Evolutionary conservation across 2,888 invertebrate genomes (phyloP).

Genomic region (Latheticus oryzae): DNA sequence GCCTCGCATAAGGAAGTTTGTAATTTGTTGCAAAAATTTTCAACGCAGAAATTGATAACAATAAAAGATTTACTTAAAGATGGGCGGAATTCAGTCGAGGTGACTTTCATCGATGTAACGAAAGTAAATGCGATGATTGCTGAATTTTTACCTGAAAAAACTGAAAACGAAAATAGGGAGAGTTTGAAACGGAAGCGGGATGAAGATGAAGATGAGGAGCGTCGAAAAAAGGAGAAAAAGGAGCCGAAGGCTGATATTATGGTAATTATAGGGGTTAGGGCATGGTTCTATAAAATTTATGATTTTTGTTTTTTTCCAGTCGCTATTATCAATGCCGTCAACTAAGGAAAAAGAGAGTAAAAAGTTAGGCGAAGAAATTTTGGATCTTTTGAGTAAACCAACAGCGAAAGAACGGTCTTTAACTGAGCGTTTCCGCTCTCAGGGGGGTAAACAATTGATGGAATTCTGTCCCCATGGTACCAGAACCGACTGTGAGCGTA

Average conservation of each 20-base stretch:
- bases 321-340: slow-evolving; percentile 89
- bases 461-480: slow-evolving; percentile 98
- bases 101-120: slow-evolving; percentile 70
- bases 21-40: slow-evolving; percentile 81
- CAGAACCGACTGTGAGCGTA: slow-evolving; percentile 83
- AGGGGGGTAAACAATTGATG: slow-evolving; percentile 92
- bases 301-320: slow-evolving; percentile 68
- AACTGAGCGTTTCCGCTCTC: slow-evolving; percentile 96
- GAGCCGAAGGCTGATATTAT: slow-evolving; percentile 74
- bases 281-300: too few relatives aligned
- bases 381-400: slow-evolving; percentile 92
- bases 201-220: slow-evolving; percentile 69
- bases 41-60: slow-evolving; percentile 78
- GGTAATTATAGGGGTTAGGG: slow-evolving; percentile 65
- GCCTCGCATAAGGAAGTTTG: slow-evolving; percentile 73
- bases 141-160: slow-evolving; percentile 57
- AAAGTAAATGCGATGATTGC: slow-evolving; percentile 70
- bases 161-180: slow-evolving; percentile 53
- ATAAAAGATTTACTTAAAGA: slow-evolving; percentile 67
- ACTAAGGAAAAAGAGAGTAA: slow-evolving; percentile 96
- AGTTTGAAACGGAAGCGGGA: slow-evolving; percentile 67
- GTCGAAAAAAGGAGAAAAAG: slow-evolving; percentile 69
- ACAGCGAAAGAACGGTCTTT: slow-evolving; percentile 95
- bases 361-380: slow-evolving; percentile 94
- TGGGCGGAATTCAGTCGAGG: slow-evolving; percentile 66